Evolutionary conservation across 2,888 invertebrate species (phyloP), one percentile per base, ranked within the genome.

Genomic region (Micropterix aruncella): DNA sequence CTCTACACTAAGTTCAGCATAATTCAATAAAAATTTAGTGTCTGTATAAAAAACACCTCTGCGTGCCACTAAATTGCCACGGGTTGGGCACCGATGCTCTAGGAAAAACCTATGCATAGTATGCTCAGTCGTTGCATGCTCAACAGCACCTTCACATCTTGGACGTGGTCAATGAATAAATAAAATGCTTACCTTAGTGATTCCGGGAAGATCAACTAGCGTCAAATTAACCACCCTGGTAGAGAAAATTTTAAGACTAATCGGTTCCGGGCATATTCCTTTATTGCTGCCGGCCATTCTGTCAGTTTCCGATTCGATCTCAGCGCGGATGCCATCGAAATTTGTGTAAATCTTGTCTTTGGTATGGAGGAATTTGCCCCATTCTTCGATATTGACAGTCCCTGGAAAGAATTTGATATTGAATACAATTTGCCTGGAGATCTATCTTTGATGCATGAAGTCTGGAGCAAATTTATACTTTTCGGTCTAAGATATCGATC

Each of bases 191-290:
- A 77, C 88, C 74, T 97, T 97, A 38, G 97, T 99, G 48, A 99
- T 88, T 47, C 99, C 99, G 44, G 99, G 99, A 40, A 99, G 72
- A 73, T 99, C 99, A 41, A 99, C 94, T 40, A 99, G 71, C 1
- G 99, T 96, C 43, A 91, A 70, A 63, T 94, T 97, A 43, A 99
- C 91, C 27, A 99, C 97, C 53, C 79, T 79, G n/a, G 84, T 80
- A 0, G 99, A 99, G 63, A 73, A 99, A 57, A 99, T 94, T 68
- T 96, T 99, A 48, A 99, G 74, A 60, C 84, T 92, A 54, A 99
- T 99, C 1, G 97, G 89, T 55, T 95, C 94, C 1, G 84, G 79
- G 57, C 91, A 92, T 50, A 99, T 95, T 44, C 96, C 96, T 73
- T 99, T 99, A 63, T 99, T 99, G 52, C 60, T 79, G 27, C 99